Evolutionary conservation across 2,888 invertebrate species (phyloP), one percentile per base, ranked within the genome.

Genomic region (Drosophila niveifrons): DNA sequence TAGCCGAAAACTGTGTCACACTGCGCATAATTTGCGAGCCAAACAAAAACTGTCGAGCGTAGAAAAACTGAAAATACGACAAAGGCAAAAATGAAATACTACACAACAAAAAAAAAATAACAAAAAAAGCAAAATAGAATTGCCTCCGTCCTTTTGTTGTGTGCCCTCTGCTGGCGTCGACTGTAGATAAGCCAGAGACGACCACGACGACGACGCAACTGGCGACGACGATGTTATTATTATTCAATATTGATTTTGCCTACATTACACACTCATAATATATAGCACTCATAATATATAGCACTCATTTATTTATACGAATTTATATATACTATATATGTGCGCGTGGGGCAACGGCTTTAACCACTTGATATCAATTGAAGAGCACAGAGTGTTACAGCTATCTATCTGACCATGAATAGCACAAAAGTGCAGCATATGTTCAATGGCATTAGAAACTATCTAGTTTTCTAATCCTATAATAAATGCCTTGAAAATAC

Each of bases 241-340:
- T 82, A 85, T 79, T 76, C 79, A 88, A 84, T 88, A 88, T 82
- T 82, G 79, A 78, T 81, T 82, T 82, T 84, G 69, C 66, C 69
- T 64, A 73, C 65, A 67, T 67, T 66, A 68, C 66, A 69, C 66
- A 58, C 61, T 31, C 46, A 53, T 46, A 76, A 55, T 56, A 53
- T 69, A 43, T 66, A 43, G 48, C 62, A 56, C 11, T 29, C 55
- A 31, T 61, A 76, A 55, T 56, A 53, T 69, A 43, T 66, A 43
- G 48, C 62, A 56, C 11, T 29, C 55, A 31, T 61, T 59, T 61
- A 50, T 67, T 47, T 56, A 23, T 23, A 23, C 23, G 23, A 23
- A 23, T 23, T 23, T 23, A 50, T 67, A 44, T 56, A 72, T 56
- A 53, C 51, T 67, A 44, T 56, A 72, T 56, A 53, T 53, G 31